A percentile compares a stretch with the other conserved stretches of the same genome.
Conservation (phyloP, 37 sponge, comb jelly and placozoan genomes). For the Oopsacas minuta region DNA sequence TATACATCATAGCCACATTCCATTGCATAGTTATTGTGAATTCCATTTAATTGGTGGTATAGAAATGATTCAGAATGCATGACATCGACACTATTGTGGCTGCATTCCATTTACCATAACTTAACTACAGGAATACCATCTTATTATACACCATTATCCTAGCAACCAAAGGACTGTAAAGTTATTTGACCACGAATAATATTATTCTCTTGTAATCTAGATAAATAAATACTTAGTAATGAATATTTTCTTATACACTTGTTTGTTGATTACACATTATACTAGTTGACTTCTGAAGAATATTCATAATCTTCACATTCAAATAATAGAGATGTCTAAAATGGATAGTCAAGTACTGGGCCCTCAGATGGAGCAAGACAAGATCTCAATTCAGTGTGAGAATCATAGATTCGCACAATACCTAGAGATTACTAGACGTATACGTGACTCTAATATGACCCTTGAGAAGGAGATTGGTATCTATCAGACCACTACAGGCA, state of each 20-base stretch:
- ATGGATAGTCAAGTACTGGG: neutral
- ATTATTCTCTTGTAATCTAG: neutral
- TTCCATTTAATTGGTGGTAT: neutral
- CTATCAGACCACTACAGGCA: neutral
- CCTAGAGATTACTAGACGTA: neutral
- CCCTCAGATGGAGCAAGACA: neutral
- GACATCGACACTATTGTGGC: neutral
- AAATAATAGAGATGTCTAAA: neutral
- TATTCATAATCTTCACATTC: too few species aligned
- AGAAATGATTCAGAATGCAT: neutral
- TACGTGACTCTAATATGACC: neutral
- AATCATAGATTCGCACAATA: neutral
- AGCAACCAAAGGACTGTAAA: neutral
- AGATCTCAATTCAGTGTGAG: neutral
- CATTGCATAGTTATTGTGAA: too few species aligned
- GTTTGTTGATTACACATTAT: too few species aligned
- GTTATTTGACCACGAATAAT: neutral
- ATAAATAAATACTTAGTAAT: too few species aligned
- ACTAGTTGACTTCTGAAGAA: too few species aligned
- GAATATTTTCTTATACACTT: too few species aligned
- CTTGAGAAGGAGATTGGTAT: conserved; percentile 15
- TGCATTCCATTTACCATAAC: neutral
- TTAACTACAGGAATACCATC: neutral
- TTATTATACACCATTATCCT: neutral
- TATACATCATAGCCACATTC: too few species aligned